These are phyloP conservation scores for Lissocephala sabroskyi DNA, from an alignment of 2,888 invertebrate genomes.

Conservation along the genomic window DNA sequence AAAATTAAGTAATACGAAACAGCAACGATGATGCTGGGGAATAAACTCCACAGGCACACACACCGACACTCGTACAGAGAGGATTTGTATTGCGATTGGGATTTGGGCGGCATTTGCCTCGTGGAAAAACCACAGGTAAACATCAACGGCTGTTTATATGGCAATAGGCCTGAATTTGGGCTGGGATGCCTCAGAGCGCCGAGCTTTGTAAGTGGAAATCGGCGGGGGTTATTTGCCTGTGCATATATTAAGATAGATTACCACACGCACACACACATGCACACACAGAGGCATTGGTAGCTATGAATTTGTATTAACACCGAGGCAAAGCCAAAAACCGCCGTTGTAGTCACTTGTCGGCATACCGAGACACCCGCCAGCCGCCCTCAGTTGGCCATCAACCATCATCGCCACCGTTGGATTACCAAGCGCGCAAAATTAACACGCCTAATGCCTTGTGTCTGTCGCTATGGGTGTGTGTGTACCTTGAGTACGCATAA, in stretches of 20 bases:
- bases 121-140: background rate
- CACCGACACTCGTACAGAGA: no score
- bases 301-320: slow-evolving; percentile 48
- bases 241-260: slow-evolving; percentile 64
- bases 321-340: slow-evolving; percentile 21
- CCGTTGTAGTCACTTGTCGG: background rate
- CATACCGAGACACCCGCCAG: background rate
- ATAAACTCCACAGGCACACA: no score
- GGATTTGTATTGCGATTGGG: no score
- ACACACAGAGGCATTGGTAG: slow-evolving; percentile 20
- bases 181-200: no score
- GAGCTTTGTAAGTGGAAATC: no score
- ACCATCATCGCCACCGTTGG: no score
- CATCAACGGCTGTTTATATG: slow-evolving; percentile 2
- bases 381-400: background rate
- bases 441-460: slow-evolving; percentile 42
- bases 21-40: background rate
- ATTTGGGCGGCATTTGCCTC: background rate
- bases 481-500: slow-evolving; percentile 36
- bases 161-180: background rate
- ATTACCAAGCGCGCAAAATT: slow-evolving; percentile 44
- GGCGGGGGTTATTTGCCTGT: slow-evolving; percentile 13
- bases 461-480: slow-evolving; percentile 5
- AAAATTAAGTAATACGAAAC: slow-evolving; percentile 4
- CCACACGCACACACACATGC: slow-evolving; percentile 22